These are phyloP conservation scores for Barypeithes pellucidus DNA, from an alignment of 2,888 invertebrate genomes.

Conservation along the genomic window DNA sequence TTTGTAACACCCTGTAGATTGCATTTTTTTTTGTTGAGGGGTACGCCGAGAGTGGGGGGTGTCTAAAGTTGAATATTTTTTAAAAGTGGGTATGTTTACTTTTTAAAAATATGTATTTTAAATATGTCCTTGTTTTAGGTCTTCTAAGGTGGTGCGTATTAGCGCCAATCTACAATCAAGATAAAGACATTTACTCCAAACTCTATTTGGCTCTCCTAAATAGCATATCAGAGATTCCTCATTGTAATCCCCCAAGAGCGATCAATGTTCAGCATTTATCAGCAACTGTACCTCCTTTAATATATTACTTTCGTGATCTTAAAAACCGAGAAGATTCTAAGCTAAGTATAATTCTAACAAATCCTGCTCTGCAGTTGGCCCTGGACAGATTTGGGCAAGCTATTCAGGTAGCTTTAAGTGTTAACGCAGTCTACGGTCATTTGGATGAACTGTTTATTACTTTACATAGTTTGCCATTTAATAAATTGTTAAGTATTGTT, in stretches of 20 bases:
- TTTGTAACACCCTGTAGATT: too few relatives aligned
- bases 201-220: constrained; percentile 80
- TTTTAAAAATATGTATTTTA: background rate
- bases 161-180: constrained; percentile 75
- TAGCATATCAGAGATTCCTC: constrained; percentile 75
- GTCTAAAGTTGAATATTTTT: too few relatives aligned
- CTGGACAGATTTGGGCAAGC: constrained; percentile 89
- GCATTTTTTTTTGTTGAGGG: too few relatives aligned
- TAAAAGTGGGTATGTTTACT: too few relatives aligned
- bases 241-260: constrained; percentile 74
- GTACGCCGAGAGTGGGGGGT: too few relatives aligned
- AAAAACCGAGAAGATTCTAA: constrained; percentile 58
- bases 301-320: constrained; percentile 58
- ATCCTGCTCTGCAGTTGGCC: constrained; percentile 73
- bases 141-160: constrained; percentile 85
- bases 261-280: constrained; percentile 78
- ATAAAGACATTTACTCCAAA: constrained; percentile 75
- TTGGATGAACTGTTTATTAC: constrained; percentile 79
- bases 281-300: constrained; percentile 60
- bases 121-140: constrained; percentile 27
- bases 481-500: constrained; percentile 78
- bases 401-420: constrained; percentile 85
- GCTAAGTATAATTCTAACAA: constrained; percentile 56
- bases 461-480: constrained; percentile 77
- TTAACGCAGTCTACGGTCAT: constrained; percentile 87